Conservation (phyloP, 2,113 vertebrate species). For the Tachycineta bicolor region DNA sequence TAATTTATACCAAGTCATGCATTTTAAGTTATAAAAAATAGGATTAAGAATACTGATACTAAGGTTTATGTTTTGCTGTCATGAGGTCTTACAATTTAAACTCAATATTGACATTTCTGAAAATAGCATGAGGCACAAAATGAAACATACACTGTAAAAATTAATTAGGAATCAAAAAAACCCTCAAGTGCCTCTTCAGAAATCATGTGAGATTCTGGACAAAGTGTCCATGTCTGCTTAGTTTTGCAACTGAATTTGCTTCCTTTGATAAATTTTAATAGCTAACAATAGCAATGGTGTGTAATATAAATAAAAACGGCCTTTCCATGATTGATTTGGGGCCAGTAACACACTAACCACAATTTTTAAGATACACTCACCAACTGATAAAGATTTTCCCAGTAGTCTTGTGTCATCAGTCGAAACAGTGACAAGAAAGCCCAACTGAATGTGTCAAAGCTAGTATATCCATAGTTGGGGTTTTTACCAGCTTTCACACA, state of each 20-base stretch:
- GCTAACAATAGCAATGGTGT: background rate
- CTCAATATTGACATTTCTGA: background rate
- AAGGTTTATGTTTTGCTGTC: background rate
- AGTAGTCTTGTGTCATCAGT: constrained; percentile 96
- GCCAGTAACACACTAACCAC: background rate
- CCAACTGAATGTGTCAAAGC: constrained; percentile 95
- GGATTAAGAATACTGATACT: background rate
- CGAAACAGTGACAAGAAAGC: constrained; percentile 95
- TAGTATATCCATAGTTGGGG: constrained; percentile 93
- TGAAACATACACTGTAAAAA: background rate
- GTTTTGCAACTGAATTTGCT: background rate
- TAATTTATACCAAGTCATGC: background rate
- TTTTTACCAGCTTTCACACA: constrained; percentile 83
- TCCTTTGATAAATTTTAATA: background rate
- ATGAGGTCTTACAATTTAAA: background rate
- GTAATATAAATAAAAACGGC: background rate
- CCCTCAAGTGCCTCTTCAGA: background rate
- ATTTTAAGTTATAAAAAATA: background rate
- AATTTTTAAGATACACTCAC: constrained; percentile 67
- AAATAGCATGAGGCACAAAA: background rate
- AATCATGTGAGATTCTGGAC: background rate
- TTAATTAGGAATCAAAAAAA: background rate
- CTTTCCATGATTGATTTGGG: background rate
- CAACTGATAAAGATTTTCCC: constrained; percentile 96
- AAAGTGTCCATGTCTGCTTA: background rate